phyloP scores from a whole-genome alignment of 37 sponge, comb jelly and placozoan species.

The Ephydatia muelleri region DNA sequence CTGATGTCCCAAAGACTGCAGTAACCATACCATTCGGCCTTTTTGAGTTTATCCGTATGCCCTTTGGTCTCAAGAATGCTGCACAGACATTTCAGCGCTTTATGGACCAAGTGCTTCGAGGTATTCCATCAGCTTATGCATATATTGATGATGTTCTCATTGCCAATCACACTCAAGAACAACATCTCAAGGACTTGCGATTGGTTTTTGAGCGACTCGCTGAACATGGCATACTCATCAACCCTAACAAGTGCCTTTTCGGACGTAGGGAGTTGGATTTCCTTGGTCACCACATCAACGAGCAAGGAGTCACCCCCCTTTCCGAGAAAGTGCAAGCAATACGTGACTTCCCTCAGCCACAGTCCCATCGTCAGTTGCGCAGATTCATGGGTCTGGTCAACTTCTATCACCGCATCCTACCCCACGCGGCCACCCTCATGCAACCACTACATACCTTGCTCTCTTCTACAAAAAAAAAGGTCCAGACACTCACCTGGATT shows the following conservation, averaged over 20 bases:
- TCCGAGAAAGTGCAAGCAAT: slow-evolving; percentile 42
- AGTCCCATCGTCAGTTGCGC: slow-evolving; percentile 18
- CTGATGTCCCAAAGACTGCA: slow-evolving; percentile 64
- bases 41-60: too few species aligned
- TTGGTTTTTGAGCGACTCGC: slow-evolving; percentile 24
- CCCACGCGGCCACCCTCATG: slow-evolving; percentile 22
- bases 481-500: slow-evolving; percentile 5
- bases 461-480: not conserved
- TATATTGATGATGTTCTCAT: slow-evolving; percentile 51
- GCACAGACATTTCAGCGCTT: too few species aligned
- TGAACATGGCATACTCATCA: slow-evolving; percentile 36
- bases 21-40: too few species aligned
- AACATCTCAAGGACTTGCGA: slow-evolving; percentile 33
- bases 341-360: slow-evolving; percentile 53
- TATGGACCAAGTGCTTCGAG: slow-evolving; percentile 65
- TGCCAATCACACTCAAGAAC: slow-evolving; percentile 34
- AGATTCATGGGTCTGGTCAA: slow-evolving; percentile 41
- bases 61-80: too few species aligned
- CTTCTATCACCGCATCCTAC: slow-evolving; percentile 39
- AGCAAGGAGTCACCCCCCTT: slow-evolving; percentile 16
- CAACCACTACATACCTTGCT: slow-evolving; percentile 44
- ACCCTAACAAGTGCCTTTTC: slow-evolving; percentile 46
- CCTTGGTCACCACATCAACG: slow-evolving; percentile 25
- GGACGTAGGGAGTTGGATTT: slow-evolving; percentile 24
- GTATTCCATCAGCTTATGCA: slow-evolving; percentile 24